Evolutionary conservation across 2,888 invertebrate genomes (phyloP).

Genomic region (Nomada fabriciana): DNA sequence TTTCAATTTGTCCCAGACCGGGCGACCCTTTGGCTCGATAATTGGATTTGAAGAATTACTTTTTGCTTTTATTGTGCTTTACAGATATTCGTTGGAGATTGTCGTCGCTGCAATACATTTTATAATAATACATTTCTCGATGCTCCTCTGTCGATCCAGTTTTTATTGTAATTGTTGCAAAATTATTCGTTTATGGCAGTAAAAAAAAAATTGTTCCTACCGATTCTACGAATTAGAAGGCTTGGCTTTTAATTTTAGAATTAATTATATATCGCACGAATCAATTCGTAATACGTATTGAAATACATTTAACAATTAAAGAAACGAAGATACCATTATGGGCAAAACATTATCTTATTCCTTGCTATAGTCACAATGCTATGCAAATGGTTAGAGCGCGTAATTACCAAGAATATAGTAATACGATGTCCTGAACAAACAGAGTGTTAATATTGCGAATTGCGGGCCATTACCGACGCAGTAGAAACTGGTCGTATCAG

Average conservation of each 20-base stretch:
- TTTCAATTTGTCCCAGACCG: slow-evolving; percentile 55
- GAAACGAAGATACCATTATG: too few species aligned
- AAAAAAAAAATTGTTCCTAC: slow-evolving; percentile 1
- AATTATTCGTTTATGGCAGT: background rate
- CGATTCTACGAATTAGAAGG: background rate
- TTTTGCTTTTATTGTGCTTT: background rate
- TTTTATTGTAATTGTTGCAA: slow-evolving; percentile 11
- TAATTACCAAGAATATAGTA: slow-evolving; percentile 43
- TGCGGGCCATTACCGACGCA: slow-evolving; percentile 43
- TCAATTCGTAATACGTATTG: too few species aligned
- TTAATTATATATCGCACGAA: background rate
- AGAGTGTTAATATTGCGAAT: slow-evolving; percentile 36
- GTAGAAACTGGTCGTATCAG: slow-evolving; percentile 52
- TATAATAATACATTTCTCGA: slow-evolving; percentile 17
- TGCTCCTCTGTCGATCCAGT: slow-evolving; percentile 5
- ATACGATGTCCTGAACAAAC: slow-evolving; percentile 27
- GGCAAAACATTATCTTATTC: background rate
- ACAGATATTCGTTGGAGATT: slow-evolving; percentile 4
- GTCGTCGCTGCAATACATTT: slow-evolving; percentile 19
- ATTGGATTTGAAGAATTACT: slow-evolving; percentile 21
- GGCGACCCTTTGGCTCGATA: background rate
- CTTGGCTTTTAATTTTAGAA: background rate
- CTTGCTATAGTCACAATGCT: background rate
- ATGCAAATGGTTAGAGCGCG: slow-evolving; percentile 15
- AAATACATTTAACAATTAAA: too few species aligned